These are phyloP conservation scores for Abscondita cerata DNA, from an alignment of 2,888 invertebrate species.

Conservation along the genomic window DNA sequence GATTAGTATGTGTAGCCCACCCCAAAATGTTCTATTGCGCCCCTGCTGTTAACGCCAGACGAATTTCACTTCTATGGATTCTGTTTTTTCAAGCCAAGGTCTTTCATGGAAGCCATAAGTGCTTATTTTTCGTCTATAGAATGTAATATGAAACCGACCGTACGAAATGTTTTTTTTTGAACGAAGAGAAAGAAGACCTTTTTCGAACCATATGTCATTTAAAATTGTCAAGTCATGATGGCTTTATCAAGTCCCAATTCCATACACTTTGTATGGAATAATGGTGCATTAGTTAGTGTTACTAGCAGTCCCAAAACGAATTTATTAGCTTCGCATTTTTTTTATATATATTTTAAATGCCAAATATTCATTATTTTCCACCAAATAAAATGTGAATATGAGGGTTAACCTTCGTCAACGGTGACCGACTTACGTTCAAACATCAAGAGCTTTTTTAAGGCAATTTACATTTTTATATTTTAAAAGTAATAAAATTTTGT, in stretches of 20 bases:
- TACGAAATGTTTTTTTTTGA: constrained; percentile 30
- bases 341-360: too few species aligned
- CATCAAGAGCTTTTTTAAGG: too few species aligned
- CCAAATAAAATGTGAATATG: too few species aligned
- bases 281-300: constrained; percentile 17
- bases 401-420: too few species aligned
- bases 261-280: constrained; percentile 24
- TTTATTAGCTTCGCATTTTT: not conserved
- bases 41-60: constrained; percentile 36
- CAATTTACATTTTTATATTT: too few species aligned
- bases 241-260: constrained; percentile 28
- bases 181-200: constrained; percentile 26
- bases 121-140: constrained; percentile 43
- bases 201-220: constrained; percentile 41
- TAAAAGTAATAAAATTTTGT: too few species aligned
- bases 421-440: too few species aligned
- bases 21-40: constrained; percentile 39
- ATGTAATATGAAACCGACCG: constrained; percentile 38
- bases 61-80: constrained; percentile 39
- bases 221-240: constrained; percentile 41
- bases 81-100: constrained; percentile 34
- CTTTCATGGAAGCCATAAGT: constrained; percentile 30
- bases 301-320: constrained; percentile 2
- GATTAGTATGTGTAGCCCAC: constrained; percentile 51
- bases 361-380: too few species aligned